Percentiles rank a stretch among this genome's conserved stretches.
Conservation (phyloP, 2,113 vertebrate genomes). For the Corydoras sp. region DNA sequence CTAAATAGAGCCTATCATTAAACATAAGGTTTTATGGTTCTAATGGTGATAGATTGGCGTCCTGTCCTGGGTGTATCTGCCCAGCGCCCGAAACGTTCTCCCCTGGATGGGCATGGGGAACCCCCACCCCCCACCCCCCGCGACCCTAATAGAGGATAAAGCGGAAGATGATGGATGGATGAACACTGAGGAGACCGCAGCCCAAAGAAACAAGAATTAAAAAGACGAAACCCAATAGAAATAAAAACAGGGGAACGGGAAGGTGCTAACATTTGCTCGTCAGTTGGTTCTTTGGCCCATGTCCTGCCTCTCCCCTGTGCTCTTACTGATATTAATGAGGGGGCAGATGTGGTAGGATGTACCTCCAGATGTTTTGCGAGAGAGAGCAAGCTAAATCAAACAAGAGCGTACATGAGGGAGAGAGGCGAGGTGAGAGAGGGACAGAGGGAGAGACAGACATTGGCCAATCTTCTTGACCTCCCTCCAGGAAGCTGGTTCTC, state of each 20-base stretch:
- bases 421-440: background rate
- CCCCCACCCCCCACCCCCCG: no score
- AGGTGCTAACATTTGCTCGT: background rate
- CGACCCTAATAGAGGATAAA: no score
- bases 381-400: slow-evolving; percentile 3
- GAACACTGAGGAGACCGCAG: no score
- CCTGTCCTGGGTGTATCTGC: no score
- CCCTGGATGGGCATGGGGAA: no score
- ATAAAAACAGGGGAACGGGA: background rate
- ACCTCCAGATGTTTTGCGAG: slow-evolving; percentile 41
- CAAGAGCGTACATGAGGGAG: background rate
- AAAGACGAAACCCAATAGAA: background rate
- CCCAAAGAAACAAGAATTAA: no score
- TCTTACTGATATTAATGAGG: slow-evolving; percentile 38
- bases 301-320: slow-evolving; percentile 1
- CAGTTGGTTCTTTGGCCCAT: slow-evolving; percentile 6
- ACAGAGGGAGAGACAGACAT: slow-evolving; percentile 15
- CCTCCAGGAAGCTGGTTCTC: slow-evolving; percentile 44
- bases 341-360: slow-evolving; percentile 34
- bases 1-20: no score
- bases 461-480: slow-evolving; percentile 39
- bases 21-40: no score
- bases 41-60: no score
- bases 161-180: no score
- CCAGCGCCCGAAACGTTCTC: no score